phyloP scores from a whole-genome alignment of 2,797 vertebrate species.

The Buceros bicornis region DNA sequence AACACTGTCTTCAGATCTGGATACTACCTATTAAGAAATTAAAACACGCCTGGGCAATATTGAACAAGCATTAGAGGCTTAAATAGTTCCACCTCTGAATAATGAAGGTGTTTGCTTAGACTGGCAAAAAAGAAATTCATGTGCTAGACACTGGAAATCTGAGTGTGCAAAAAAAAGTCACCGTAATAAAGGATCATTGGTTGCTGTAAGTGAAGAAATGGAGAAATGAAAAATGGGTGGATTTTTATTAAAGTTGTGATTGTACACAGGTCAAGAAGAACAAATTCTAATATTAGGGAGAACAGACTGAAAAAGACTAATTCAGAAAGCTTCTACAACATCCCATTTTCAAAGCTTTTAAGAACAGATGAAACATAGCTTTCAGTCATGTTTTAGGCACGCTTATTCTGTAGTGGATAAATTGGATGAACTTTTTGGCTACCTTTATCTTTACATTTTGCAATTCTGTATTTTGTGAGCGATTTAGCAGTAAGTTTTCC shows the following conservation, averaged over 20 bases:
- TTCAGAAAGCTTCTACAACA: background rate
- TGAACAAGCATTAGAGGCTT: background rate
- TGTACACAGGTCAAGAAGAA: background rate
- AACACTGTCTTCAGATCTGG: background rate
- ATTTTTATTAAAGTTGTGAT: background rate
- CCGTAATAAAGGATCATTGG: background rate
- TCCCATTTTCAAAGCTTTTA: background rate
- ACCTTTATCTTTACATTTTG: background rate
- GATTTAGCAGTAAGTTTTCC: background rate
- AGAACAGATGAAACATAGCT: background rate
- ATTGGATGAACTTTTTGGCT: background rate
- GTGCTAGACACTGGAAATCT: background rate
- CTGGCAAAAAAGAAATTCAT: background rate
- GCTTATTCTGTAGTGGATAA: background rate
- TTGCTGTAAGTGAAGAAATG: background rate
- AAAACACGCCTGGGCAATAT: background rate
- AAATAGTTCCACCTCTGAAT: background rate
- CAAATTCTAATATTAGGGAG: background rate
- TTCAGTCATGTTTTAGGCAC: background rate
- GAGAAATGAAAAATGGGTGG: background rate
- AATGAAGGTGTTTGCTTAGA: background rate
- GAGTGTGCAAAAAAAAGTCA: background rate
- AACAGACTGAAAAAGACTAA: background rate
- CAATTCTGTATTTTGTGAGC: background rate
- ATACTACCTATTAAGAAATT: background rate